Base-by-base conservation (phyloP, 2,888 invertebrate genomes). In the Caradrina kadenii region DNA sequence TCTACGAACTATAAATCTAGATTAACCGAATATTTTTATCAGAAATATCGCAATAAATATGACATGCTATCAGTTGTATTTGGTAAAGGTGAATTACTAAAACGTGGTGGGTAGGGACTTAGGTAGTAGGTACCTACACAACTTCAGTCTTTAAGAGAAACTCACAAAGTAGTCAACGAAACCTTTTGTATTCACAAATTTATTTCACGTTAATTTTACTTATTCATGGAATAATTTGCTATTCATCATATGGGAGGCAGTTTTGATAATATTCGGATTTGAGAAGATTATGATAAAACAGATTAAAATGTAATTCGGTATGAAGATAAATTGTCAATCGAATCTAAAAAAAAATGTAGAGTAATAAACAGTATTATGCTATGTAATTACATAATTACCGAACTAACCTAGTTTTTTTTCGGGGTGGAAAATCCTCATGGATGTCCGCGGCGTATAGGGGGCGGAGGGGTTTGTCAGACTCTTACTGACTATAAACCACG, bases 11-110 rank as follows among this genome's bases (percentile, higher is more conserved):
- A 63, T 77, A 77, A 72, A 81, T 63, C 59, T 78, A 65, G 65
- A 78, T 81, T 63, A 77, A 10, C 21, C 31, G 31, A 55, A 54
- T 54, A 39, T 53, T 78, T 62, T 81, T 78, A 81, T 77, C 82
- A 48, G 31, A 55, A 53, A 65, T 63, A 69, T 69, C 19, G 26
- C n/a, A 45, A 64, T 63, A 61, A 76, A 76, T 69, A 54, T 63
- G 63, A 56, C 52, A 69, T 56, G 56, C 58, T 81, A 76, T 22
- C 39, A 53, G 42, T 31, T 39, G n/a, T 63, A 22, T 45, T 73
- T 59, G 11, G 49, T 58, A 39, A 48, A 35, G 39, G 39, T 48
- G 39, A 61, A 22, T 50, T 42, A 22, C 45, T 45, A 31, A 42
- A 76, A 48, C 15, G 42, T 42, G 1, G 17, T 45, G 22, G 39